Evolutionary conservation across 2,113 vertebrate genomes (phyloP).

Genomic region (Colistium nudipinnis): DNA sequence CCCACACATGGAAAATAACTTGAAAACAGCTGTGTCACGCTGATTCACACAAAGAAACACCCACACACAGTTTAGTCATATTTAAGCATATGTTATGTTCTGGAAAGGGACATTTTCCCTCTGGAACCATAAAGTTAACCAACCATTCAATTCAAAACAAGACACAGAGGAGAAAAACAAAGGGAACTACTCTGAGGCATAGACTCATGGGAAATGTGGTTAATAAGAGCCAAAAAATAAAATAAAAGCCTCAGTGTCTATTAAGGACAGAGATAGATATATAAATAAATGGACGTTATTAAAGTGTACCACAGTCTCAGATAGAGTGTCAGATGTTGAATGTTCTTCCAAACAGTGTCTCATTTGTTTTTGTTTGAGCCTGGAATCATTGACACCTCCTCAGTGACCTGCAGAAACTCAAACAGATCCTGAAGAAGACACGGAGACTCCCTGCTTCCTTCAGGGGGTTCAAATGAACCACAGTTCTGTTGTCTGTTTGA

Average conservation of each 20-base stretch:
- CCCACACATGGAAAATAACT: too few species aligned
- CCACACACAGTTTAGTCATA: too few species aligned
- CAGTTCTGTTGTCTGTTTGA: too few species aligned
- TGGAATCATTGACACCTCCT: background rate
- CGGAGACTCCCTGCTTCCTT: background rate
- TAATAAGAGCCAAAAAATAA: background rate
- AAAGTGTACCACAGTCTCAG: background rate
- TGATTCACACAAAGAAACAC: background rate
- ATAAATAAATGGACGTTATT: too few species aligned
- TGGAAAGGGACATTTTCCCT: too few species aligned
- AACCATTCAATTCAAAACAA: background rate
- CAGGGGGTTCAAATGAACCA: constrained; percentile 4
- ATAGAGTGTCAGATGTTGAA: background rate
- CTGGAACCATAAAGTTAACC: background rate
- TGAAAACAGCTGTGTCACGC: too few species aligned
- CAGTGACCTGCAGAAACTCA: background rate
- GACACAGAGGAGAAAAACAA: too few species aligned
- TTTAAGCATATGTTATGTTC: too few species aligned
- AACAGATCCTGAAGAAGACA: background rate
- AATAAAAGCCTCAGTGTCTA: background rate
- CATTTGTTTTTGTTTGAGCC: constrained; percentile 1
- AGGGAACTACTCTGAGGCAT: too few species aligned
- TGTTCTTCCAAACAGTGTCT: background rate
- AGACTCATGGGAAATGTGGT: background rate
- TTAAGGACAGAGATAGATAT: background rate